phyloP scores from a whole-genome alignment of 2,888 invertebrate species.

The Actias luna region DNA sequence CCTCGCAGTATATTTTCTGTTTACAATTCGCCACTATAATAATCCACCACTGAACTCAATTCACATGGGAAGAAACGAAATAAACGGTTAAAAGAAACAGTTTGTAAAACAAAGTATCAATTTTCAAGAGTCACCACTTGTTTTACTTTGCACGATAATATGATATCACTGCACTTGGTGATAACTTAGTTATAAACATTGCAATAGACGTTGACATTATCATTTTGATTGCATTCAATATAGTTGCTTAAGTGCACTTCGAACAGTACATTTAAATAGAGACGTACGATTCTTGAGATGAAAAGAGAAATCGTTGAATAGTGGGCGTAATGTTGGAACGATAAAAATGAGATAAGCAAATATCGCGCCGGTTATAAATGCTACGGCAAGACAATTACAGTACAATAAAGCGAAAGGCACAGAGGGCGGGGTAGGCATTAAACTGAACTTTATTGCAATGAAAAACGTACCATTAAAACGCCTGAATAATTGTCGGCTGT shows the following conservation, averaged over 20 bases:
- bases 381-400: not conserved
- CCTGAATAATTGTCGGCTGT: slow-evolving; percentile 18
- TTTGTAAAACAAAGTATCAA: too few species aligned
- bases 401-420: not conserved
- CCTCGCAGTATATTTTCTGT: too few species aligned
- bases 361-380: not conserved
- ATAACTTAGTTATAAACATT: too few species aligned
- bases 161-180: too few species aligned
- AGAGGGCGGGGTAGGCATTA: not conserved
- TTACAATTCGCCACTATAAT: too few species aligned
- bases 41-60: too few species aligned
- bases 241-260: not conserved
- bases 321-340: not conserved
- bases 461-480: slow-evolving; percentile 8
- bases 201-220: too few species aligned
- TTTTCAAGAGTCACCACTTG: too few species aligned
- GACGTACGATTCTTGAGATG: not conserved
- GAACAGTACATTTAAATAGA: not conserved
- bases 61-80: too few species aligned
- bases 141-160: too few species aligned
- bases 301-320: not conserved
- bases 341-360: not conserved
- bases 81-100: too few species aligned
- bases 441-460: slow-evolving; percentile 2
- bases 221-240: not conserved